These are phyloP conservation scores for Meloidogyne exigua DNA, from an alignment of 1,140 invertebrate species.

Conservation along the genomic window DNA sequence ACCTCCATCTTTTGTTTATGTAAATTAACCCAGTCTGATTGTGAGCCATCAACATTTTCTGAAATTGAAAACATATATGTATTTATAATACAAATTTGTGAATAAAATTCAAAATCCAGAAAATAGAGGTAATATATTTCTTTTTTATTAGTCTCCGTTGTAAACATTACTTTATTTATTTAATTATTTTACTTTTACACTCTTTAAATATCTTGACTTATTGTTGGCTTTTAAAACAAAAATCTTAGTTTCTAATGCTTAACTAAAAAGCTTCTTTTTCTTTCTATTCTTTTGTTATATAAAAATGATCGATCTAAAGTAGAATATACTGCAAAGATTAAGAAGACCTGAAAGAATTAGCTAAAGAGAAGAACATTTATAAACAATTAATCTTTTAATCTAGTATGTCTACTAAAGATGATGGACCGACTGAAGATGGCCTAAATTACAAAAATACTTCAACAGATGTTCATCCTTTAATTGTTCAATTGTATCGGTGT, in stretches of 20 bases:
- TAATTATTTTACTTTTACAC: too few relatives aligned
- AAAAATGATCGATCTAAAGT: neutral
- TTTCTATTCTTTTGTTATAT: neutral
- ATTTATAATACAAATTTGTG: too few relatives aligned
- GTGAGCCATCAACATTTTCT: slow-evolving; percentile 33
- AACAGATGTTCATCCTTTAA: slow-evolving; percentile 22
- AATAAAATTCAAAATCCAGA: too few relatives aligned
- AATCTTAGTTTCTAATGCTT: neutral
- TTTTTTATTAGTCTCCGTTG: too few relatives aligned
- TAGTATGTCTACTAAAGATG: neutral
- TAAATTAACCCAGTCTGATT: slow-evolving; percentile 61
- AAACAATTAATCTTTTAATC: neutral
- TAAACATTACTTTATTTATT: too few relatives aligned
- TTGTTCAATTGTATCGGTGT: slow-evolving; percentile 26
- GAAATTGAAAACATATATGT: slow-evolving; percentile 21
- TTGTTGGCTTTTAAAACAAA: too few relatives aligned
- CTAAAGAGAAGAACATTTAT: neutral
- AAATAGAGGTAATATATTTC: too few relatives aligned
- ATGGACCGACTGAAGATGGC: neutral
- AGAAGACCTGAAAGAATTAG: neutral
- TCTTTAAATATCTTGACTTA: too few relatives aligned
- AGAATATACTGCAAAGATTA: neutral
- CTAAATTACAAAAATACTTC: slow-evolving; percentile 21
- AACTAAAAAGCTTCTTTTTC: neutral
- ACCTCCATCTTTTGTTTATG: slow-evolving; percentile 50